Percentiles rank a stretch among this genome's conserved stretches.
These are phyloP conservation scores for Abrostola triplasia DNA, from an alignment of 2,888 invertebrate genomes.

Conservation along the genomic window DNA sequence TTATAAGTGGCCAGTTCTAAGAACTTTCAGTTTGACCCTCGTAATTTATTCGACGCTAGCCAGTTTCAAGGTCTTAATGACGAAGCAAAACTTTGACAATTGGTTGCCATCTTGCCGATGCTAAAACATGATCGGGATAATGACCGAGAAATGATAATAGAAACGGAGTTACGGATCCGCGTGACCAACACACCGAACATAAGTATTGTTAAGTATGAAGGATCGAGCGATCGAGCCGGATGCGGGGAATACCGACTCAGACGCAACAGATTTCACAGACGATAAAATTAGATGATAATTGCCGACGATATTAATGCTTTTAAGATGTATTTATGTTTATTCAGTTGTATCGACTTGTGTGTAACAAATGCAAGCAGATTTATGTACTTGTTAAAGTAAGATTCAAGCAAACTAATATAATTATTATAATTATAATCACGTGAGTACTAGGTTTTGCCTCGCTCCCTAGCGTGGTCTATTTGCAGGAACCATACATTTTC, in stretches of 20 bases:
- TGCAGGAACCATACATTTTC: too few relatives aligned
- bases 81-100: slow-evolving; percentile 36
- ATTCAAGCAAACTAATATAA: too few relatives aligned
- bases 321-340: slow-evolving; percentile 4
- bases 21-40: too few relatives aligned
- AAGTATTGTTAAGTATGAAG: slow-evolving; percentile 13
- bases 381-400: too few relatives aligned
- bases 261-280: slow-evolving; percentile 11
- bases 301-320: neutral
- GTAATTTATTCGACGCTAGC: neutral
- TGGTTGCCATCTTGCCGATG: slow-evolving; percentile 5
- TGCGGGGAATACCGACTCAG: slow-evolving; percentile 60
- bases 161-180: slow-evolving; percentile 47
- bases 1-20: too few relatives aligned
- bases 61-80: slow-evolving; percentile 37
- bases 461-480: too few relatives aligned
- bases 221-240: slow-evolving; percentile 48
- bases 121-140: slow-evolving; percentile 31
- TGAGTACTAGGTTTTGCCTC: too few relatives aligned
- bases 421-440: too few relatives aligned
- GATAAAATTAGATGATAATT: slow-evolving; percentile 25
- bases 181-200: slow-evolving; percentile 45
- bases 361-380: neutral
- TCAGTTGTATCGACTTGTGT: slow-evolving; percentile 21
- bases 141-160: slow-evolving; percentile 36